Evolutionary conservation across 2,797 vertebrate genomes (phyloP).

Genomic region (Mormyrus proboscirostris): DNA sequence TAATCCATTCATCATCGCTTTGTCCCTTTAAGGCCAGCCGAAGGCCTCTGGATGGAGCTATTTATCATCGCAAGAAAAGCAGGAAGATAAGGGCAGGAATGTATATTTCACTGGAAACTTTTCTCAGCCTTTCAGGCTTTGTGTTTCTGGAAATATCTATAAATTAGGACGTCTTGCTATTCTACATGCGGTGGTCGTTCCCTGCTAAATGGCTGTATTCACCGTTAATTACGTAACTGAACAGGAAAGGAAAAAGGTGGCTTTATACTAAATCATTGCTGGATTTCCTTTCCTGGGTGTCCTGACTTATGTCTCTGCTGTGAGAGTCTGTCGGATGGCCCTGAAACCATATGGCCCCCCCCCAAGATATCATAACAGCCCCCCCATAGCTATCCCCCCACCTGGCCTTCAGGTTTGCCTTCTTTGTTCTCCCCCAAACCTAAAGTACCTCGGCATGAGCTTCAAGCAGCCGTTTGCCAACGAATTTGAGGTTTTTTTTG

Average conservation of each 20-base stretch:
- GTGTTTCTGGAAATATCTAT: conserved; percentile 32
- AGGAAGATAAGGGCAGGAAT: conserved; percentile 39
- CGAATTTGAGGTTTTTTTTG: background rate
- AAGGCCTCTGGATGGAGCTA: conserved; percentile 57
- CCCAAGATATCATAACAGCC: background rate
- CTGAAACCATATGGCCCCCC: background rate
- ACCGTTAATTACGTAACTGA: background rate
- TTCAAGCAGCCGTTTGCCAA: background rate
- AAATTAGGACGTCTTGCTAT: background rate
- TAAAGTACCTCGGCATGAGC: background rate
- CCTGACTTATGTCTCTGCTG: background rate
- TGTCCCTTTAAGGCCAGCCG: conserved; percentile 72
- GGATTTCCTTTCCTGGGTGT: background rate
- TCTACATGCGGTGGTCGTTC: background rate
- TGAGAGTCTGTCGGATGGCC: background rate
- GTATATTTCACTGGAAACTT: conserved; percentile 22
- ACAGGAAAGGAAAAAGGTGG: background rate
- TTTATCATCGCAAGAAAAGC: conserved; percentile 69
- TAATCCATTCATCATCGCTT: conserved; percentile 78
- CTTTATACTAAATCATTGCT: background rate
- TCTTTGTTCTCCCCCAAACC: background rate
- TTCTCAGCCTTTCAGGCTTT: background rate
- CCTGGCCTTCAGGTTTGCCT: background rate
- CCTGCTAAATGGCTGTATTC: background rate
- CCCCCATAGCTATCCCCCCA: background rate